A percentile compares a stretch with the other conserved stretches of the same genome.
Conservation (phyloP, 2,113 vertebrate genomes). For the Callopanchax toddi region DNA sequence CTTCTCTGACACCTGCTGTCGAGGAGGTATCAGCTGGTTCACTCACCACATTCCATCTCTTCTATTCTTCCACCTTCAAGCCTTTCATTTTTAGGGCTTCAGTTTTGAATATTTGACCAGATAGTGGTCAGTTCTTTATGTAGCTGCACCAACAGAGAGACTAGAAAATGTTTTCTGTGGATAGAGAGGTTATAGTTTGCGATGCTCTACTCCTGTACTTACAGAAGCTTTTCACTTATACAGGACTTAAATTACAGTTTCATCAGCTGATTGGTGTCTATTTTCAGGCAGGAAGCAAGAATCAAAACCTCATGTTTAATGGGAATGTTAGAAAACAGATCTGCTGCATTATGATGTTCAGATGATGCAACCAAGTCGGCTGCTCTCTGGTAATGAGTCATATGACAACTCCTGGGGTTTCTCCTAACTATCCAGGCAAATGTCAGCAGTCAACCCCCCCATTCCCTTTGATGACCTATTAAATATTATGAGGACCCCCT, state of each 20-base stretch:
- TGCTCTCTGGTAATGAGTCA: constrained; percentile 83
- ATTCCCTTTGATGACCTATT: constrained; percentile 87
- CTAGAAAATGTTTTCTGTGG: constrained; percentile 34
- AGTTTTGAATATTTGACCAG: too few relatives aligned
- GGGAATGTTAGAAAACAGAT: constrained; percentile 59
- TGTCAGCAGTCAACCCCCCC: constrained; percentile 81
- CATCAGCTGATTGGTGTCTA: constrained; percentile 71
- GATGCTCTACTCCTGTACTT: constrained; percentile 23
- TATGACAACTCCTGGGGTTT: constrained; percentile 84
- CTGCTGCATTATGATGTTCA: constrained; percentile 58
- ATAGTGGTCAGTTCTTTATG: too few relatives aligned
- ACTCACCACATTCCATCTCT: constrained; percentile 51
- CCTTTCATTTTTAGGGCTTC: constrained; percentile 23
- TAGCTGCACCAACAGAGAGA: too few relatives aligned
- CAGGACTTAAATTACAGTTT: constrained; percentile 56
- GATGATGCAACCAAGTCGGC: constrained; percentile 66
- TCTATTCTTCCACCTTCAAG: constrained; percentile 48
- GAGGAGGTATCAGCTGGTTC: constrained; percentile 56
- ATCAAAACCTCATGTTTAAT: constrained; percentile 72
- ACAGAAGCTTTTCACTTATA: constrained; percentile 27
- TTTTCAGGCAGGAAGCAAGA: constrained; percentile 67
- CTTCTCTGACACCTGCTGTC: constrained; percentile 47
- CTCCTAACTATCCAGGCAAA: constrained; percentile 83
- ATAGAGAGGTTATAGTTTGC: constrained; percentile 25
- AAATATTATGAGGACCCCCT: constrained; percentile 84